These are phyloP conservation scores for Alcedo atthis DNA, from an alignment of 2,797 vertebrate genomes.

Conservation along the genomic window DNA sequence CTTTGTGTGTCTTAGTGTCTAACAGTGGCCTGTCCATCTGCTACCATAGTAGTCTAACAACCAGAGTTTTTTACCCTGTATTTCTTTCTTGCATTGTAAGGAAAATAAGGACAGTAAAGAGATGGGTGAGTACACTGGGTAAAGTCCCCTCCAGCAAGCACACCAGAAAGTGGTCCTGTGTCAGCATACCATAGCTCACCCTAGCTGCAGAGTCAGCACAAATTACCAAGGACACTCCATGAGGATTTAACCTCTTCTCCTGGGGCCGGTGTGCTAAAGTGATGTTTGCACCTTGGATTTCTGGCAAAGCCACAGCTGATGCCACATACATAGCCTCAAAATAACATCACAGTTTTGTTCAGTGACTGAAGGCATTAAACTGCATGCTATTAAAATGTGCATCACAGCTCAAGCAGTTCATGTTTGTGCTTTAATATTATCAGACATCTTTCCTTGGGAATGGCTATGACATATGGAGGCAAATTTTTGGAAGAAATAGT, in stretches of 20 bases:
- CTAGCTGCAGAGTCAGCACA: background rate
- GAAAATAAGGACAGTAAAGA: background rate
- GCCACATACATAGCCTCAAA: background rate
- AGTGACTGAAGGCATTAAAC: background rate
- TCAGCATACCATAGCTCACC: no score
- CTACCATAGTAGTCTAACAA: background rate
- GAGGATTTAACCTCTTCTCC: background rate
- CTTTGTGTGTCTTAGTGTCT: background rate
- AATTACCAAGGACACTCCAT: background rate
- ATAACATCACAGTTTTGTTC: rapidly evolving
- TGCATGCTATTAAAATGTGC: rapidly evolving
- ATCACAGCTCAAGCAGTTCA: background rate
- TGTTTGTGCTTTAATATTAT: background rate
- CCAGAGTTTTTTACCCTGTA: background rate
- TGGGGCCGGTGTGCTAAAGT: background rate
- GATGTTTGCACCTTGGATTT: background rate
- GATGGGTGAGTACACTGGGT: background rate
- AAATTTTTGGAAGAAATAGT: slow-evolving; percentile 3
- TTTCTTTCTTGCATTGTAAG: background rate
- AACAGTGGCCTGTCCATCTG: background rate
- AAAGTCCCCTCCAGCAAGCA: background rate
- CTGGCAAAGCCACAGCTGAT: background rate
- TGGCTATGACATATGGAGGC: background rate
- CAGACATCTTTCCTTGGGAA: background rate
- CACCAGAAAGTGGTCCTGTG: background rate